Conservation (phyloP, 2,797 vertebrate genomes). For the Melanotaenia parkinsoni region DNA sequence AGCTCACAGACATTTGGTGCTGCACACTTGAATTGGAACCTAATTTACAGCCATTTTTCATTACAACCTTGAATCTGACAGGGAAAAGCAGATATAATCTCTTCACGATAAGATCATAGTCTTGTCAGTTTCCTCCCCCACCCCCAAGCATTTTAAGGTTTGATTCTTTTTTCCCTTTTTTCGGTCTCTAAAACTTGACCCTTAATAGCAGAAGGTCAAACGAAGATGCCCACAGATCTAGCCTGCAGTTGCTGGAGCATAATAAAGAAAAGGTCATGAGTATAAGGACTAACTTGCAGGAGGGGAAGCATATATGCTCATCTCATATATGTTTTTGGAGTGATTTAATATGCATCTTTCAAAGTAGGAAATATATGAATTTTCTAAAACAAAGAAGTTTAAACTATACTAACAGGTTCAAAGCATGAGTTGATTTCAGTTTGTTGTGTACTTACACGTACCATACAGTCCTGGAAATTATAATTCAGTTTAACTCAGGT, state of each 20-base stretch:
- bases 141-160: constrained; percentile 8
- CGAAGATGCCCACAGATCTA: neutral
- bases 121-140: constrained; percentile 15
- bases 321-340: neutral
- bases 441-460: too few relatives aligned
- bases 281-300: neutral
- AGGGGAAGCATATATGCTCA: neutral
- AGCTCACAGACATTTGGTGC: constrained; percentile 38
- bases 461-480: too few relatives aligned
- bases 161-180: neutral
- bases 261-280: constrained; percentile 1
- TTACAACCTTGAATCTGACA: constrained; percentile 41
- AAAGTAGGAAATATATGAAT: neutral
- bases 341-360: neutral
- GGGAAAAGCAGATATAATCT: constrained; percentile 35
- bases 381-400: too few relatives aligned
- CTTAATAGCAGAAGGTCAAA: neutral
- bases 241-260: neutral
- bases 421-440: too few relatives aligned
- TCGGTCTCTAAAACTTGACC: constrained; percentile 6
- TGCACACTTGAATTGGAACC: constrained; percentile 25
- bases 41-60: constrained; percentile 14
- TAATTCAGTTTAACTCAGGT: too few relatives aligned
- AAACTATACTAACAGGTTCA: too few relatives aligned
- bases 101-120: constrained; percentile 42